Evolutionary conservation across 92 coral and sea anemone species (phyloP), one percentile per base, ranked within the genome.

Genomic region (Zoanthus sociatus): DNA sequence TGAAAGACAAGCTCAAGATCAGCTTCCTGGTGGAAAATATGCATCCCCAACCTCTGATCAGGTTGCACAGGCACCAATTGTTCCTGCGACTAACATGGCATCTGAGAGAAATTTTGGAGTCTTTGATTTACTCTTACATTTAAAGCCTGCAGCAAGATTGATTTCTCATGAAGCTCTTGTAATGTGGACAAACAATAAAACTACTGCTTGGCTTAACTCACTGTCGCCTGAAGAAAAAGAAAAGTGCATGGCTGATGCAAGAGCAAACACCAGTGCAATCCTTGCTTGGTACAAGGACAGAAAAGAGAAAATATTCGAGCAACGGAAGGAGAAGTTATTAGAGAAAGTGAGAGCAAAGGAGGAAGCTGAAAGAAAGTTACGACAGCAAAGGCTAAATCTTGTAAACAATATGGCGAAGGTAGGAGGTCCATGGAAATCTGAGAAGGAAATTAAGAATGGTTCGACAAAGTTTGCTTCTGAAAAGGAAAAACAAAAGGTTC

Each of bases 121-220:
- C 44, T 82, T 60, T 32, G 73, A 79, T 51, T 64, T 82, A 56
- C 86, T 64, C 32, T n/a, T 87, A 84, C 86, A 74, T 71, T 87
- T 63, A 70, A 87, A 78, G 72, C 86, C 90, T 68, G 76, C 79
- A 15, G 90, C 90, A 87, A 87, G 90, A 87, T 71, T 78, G 55
- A 87, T 87, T 47, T 87, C 90, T 51, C 78, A 87, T 87, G 90
- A 87, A 78, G 86, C 90, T 66, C 85, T 87, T 72, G 71, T 87
- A 21, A 87, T 87, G 90, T 87, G 90, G 90, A 87, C 90, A 47
- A 87, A 87, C 86, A 87, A 87, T 66, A 78, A 78, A 69, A 87
- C 90, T 17, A 51, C 78, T 48, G 72, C 86, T 26, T 87, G 90
- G 86, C 90, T 87, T 21, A 78, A 78, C 76, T 87, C 86, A 68